Conservation (phyloP, 2,888 invertebrate genomes). For the Ectemnius cavifrons region DNA sequence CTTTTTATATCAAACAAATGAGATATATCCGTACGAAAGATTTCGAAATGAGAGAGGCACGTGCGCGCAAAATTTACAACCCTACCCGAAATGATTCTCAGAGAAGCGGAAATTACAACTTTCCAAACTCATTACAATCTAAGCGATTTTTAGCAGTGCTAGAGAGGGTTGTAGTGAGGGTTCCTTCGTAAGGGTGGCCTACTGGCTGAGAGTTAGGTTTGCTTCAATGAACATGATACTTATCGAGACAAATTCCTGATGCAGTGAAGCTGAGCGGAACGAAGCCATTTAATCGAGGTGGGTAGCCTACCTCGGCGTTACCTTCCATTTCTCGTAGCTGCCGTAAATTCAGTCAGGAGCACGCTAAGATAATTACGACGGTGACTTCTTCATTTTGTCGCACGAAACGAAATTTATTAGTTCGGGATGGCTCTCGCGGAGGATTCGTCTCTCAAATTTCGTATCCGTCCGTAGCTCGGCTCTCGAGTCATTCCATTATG, state of each 20-base stretch:
- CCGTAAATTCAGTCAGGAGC: slow-evolving; percentile 33
- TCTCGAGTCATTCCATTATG: too few relatives aligned
- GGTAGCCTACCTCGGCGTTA: slow-evolving; percentile 4
- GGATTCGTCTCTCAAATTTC: not conserved
- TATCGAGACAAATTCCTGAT: slow-evolving; percentile 23
- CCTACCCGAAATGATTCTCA: slow-evolving; percentile 17
- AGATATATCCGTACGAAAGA: slow-evolving; percentile 14
- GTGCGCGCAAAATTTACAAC: slow-evolving; percentile 31
- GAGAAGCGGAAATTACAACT: slow-evolving; percentile 20
- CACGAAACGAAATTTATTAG: slow-evolving; percentile 28
- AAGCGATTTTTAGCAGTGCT: slow-evolving; percentile 16
- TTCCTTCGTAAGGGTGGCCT: not conserved
- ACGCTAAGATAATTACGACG: slow-evolving; percentile 33
- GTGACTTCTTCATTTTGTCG: slow-evolving; percentile 34
- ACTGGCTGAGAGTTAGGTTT: not conserved
- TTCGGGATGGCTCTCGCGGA: not conserved
- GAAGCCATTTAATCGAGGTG: slow-evolving; percentile 33
- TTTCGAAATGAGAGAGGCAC: slow-evolving; percentile 25
- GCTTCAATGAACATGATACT: slow-evolving; percentile 11
- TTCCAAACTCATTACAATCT: slow-evolving; percentile 48
- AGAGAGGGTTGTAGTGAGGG: slow-evolving; percentile 7
- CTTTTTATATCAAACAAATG: slow-evolving; percentile 20
- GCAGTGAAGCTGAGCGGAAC: slow-evolving; percentile 9
- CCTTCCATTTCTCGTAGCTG: slow-evolving; percentile 16
- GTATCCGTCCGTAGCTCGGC: too few relatives aligned